Conservation (phyloP, 2,888 invertebrate genomes). For the Stenurella melanura region DNA sequence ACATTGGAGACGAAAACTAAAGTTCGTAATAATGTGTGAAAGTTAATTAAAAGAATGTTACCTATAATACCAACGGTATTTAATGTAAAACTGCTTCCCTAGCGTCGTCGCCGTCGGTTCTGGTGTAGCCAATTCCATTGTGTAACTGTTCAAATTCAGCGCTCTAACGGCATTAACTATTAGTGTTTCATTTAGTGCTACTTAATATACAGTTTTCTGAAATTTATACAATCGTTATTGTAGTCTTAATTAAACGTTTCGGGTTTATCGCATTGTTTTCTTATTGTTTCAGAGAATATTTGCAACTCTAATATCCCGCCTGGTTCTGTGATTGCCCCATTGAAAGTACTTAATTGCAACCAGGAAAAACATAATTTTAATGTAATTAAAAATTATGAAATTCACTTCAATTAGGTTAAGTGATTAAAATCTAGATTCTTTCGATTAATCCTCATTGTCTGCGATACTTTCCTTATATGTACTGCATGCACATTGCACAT, state of each 20-base stretch:
- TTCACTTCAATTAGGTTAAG: background rate
- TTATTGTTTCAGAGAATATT: conserved; percentile 15
- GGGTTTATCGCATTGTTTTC: conserved; percentile 26
- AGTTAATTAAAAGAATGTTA: background rate
- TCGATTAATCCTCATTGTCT: no score
- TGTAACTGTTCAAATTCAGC: conserved; percentile 22
- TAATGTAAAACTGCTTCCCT: background rate
- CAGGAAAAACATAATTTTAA: conserved; percentile 5
- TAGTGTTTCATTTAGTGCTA: conserved; percentile 24
- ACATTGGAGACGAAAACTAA: no score
- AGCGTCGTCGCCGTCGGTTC: background rate
- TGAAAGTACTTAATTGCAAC: conserved; percentile 1
- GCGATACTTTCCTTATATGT: no score
- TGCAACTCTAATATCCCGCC: conserved; percentile 19
- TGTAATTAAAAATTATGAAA: background rate
- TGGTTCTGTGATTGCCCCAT: conserved; percentile 1
- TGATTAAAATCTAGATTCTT: background rate
- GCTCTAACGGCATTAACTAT: conserved; percentile 12
- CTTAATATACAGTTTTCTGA: conserved; percentile 26
- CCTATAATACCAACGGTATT: background rate
- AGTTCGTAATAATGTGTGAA: background rate
- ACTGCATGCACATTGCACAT: no score
- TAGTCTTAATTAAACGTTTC: conserved; percentile 33
- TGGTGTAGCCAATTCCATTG: conserved; percentile 12
- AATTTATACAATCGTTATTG: conserved; percentile 29